phyloP scores from a whole-genome alignment of 2,888 invertebrate species.

The Ochropacha duplaris region DNA sequence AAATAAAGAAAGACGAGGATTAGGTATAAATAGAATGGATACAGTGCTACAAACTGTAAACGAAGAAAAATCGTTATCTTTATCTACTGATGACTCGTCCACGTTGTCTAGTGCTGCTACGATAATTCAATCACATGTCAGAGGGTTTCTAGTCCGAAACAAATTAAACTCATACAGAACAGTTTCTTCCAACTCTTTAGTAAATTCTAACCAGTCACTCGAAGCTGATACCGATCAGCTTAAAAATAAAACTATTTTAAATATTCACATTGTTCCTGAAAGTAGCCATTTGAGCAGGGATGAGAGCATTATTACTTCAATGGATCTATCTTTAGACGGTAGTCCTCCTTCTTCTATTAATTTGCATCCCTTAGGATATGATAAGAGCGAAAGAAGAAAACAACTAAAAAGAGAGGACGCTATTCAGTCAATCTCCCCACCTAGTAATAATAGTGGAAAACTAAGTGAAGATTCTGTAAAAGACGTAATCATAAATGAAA shows the following conservation, averaged over 20 bases:
- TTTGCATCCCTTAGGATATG: conserved; percentile 69
- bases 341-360: conserved; percentile 71
- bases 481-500: conserved; percentile 45
- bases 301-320: conserved; percentile 69
- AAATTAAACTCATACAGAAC: conserved; percentile 70
- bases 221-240: conserved; percentile 59
- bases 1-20: conserved; percentile 59
- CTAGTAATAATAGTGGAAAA: conserved; percentile 74
- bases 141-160: conserved; percentile 86
- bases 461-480: conserved; percentile 73
- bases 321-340: conserved; percentile 69
- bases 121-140: conserved; percentile 86
- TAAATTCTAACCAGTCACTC: conserved; percentile 61
- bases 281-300: conserved; percentile 66
- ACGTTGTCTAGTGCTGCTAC: conserved; percentile 83
- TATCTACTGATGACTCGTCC: conserved; percentile 78
- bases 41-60: conserved; percentile 78
- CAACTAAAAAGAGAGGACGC: conserved; percentile 78
- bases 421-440: conserved; percentile 76
- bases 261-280: conserved; percentile 75
- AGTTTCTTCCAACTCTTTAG: conserved; percentile 59
- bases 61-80: conserved; percentile 76
- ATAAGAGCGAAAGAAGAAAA: conserved; percentile 71
- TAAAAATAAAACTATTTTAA: conserved; percentile 68
- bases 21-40: conserved; percentile 72